phyloP scores from a whole-genome alignment of 2,888 invertebrate genomes.

The Schrankia costaestrigalis region DNA sequence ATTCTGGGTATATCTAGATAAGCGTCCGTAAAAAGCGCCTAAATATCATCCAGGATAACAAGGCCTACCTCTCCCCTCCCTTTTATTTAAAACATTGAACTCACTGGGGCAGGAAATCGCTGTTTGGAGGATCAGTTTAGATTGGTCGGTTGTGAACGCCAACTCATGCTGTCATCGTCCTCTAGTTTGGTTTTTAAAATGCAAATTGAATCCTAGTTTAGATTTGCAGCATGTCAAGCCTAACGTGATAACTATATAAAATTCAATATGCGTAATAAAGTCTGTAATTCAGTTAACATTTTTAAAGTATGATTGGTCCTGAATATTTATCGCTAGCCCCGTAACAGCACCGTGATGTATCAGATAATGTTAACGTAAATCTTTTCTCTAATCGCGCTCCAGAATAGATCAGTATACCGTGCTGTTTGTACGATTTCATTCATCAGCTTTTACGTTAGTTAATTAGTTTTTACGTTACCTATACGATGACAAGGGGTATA shows the following conservation, averaged over 20 bases:
- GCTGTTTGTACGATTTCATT: too few species aligned
- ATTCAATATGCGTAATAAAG: too few species aligned
- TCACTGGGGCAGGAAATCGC: conserved; percentile 6
- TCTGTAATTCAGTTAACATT: too few species aligned
- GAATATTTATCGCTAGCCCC: too few species aligned
- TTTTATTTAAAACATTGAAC: not conserved
- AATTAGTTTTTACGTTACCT: too few species aligned
- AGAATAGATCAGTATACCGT: too few species aligned
- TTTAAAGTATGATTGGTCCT: too few species aligned
- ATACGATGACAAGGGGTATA: too few species aligned
- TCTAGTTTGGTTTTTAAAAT: conserved; percentile 39
- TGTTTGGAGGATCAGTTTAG: conserved; percentile 8
- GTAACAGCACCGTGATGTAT: too few species aligned
- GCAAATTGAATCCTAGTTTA: conserved; percentile 43
- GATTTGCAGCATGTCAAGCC: conserved; percentile 16
- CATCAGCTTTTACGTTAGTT: too few species aligned
- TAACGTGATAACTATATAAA: conserved; percentile 16
- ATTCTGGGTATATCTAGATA: conserved; percentile 35
- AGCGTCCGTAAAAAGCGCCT: conserved; percentile 31
- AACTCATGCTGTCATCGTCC: conserved; percentile 22
- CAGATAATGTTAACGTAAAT: too few species aligned
- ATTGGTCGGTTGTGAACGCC: conserved; percentile 16
- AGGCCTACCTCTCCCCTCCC: conserved; percentile 11
- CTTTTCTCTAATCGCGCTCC: too few species aligned
- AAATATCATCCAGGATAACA: conserved; percentile 18